Evolutionary conservation across 2,113 vertebrate species (phyloP).

Genomic region (Paradoxurus hermaphroditus): DNA sequence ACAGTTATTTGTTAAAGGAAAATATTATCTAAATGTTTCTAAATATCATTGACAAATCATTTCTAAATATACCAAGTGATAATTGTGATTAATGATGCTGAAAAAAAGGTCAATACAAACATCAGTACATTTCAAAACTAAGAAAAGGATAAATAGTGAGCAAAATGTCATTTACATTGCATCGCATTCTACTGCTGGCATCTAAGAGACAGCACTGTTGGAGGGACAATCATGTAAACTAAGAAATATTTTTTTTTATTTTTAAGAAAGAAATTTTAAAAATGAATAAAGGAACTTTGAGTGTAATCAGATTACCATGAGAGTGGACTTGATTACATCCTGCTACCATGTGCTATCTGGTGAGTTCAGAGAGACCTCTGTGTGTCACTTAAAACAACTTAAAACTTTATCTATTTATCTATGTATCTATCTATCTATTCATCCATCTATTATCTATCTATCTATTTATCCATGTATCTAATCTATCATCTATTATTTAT

Average conservation of each 20-base stretch:
- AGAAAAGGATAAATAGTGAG: neutral
- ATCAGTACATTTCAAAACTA: neutral
- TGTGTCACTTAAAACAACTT: neutral
- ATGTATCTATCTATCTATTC: too few species aligned
- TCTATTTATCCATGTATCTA: too few species aligned
- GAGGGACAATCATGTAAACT: neutral
- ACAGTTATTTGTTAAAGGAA: neutral
- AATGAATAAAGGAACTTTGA: neutral
- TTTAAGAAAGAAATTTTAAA: neutral
- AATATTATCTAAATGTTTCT: neutral
- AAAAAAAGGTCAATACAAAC: neutral
- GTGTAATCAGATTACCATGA: neutral
- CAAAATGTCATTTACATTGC: neutral
- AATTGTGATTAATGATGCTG: neutral
- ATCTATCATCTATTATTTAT: too few species aligned
- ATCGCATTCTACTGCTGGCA: neutral
- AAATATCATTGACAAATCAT: neutral
- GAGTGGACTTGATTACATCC: neutral
- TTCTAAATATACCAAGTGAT: neutral
- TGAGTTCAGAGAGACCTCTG: neutral
- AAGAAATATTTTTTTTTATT: too few species aligned
- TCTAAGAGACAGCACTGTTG: neutral
- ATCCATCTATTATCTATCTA: too few species aligned
- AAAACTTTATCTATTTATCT: neutral
- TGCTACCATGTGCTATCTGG: rapidly evolving